phyloP scores from a whole-genome alignment of 2,888 invertebrate genomes.

The Polia nebulosa region DNA sequence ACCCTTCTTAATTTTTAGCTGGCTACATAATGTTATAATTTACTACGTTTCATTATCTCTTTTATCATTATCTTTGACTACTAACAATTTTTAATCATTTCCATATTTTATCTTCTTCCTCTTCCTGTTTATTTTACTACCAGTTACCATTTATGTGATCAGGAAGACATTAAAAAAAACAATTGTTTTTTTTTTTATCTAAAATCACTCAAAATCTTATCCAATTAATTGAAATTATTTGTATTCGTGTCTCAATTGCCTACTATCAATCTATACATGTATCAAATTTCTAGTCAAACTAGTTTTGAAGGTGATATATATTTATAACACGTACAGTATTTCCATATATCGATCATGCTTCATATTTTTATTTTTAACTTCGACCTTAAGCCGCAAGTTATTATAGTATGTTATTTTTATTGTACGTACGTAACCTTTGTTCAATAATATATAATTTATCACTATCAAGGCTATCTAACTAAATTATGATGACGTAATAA shows the following conservation, averaged over 20 bases:
- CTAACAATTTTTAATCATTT: not conserved
- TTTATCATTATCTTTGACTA: not conserved
- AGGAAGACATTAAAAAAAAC: slow-evolving; percentile 21
- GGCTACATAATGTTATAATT: not conserved
- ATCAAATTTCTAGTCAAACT: slow-evolving; percentile 35
- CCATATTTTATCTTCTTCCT: slow-evolving; percentile 19
- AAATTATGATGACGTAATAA: slow-evolving; percentile 32
- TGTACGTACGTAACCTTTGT: slow-evolving; percentile 7
- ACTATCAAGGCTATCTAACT: slow-evolving; percentile 38
- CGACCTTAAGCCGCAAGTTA: slow-evolving; percentile 39
- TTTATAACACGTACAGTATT: slow-evolving; percentile 38
- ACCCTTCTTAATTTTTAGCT: not conserved
- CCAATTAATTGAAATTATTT: slow-evolving; percentile 18
- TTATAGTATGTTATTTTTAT: slow-evolving; percentile 29
- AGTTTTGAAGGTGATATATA: slow-evolving; percentile 55
- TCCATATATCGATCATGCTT: slow-evolving; percentile 33
- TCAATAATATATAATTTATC: slow-evolving; percentile 21
- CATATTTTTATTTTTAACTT: slow-evolving; percentile 51
- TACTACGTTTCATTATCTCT: not conserved
- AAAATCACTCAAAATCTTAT: slow-evolving; percentile 16
- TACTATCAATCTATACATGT: slow-evolving; percentile 1
- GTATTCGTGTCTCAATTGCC: slow-evolving; percentile 24
- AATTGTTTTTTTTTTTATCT: not conserved
- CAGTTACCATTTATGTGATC: not conserved
- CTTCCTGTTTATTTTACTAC: slow-evolving; percentile 37